A percentile compares a stretch with the other conserved stretches of the same genome.
Conservation (phyloP, 2,888 invertebrate species). For the Ephialtes manifestator region DNA sequence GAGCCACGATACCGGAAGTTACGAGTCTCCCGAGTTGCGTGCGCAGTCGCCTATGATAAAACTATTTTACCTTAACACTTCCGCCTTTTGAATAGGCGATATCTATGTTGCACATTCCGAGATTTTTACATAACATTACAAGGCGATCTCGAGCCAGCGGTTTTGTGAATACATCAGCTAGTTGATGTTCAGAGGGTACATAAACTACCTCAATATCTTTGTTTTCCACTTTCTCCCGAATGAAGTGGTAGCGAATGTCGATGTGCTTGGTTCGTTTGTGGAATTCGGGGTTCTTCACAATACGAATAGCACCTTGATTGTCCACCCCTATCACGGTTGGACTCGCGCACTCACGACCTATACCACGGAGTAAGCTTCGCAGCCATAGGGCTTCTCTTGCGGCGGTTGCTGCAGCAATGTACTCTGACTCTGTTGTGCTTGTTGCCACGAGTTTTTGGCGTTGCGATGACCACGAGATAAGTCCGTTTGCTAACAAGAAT, state of each 20-base stretch:
- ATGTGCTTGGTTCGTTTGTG: conserved; percentile 44
- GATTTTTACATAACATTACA: too few relatives aligned
- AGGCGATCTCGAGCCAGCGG: too few relatives aligned
- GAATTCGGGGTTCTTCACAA: conserved; percentile 15
- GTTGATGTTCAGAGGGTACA: too few relatives aligned
- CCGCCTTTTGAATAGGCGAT: too few relatives aligned
- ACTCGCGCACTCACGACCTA: neutral
- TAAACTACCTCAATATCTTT: neutral
- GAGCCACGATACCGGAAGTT: too few relatives aligned
- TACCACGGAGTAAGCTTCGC: neutral
- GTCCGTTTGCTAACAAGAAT: conserved; percentile 58
- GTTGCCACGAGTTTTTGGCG: conserved; percentile 63
- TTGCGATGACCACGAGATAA: conserved; percentile 70
- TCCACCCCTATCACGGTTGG: conserved; percentile 22
- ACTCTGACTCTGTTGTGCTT: conserved; percentile 46
- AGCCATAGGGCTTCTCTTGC: conserved; percentile 31
- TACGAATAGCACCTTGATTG: conserved; percentile 35
- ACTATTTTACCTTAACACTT: too few relatives aligned
- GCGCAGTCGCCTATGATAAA: too few relatives aligned
- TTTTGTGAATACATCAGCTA: too few relatives aligned
- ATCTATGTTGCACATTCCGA: too few relatives aligned
- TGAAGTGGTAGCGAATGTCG: conserved; percentile 15
- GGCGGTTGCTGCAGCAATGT: conserved; percentile 22
- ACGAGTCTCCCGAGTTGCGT: too few relatives aligned
- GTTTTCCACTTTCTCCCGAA: neutral